Base-by-base conservation (phyloP, 2,113 vertebrate species). In the Podilymbus podiceps region DNA sequence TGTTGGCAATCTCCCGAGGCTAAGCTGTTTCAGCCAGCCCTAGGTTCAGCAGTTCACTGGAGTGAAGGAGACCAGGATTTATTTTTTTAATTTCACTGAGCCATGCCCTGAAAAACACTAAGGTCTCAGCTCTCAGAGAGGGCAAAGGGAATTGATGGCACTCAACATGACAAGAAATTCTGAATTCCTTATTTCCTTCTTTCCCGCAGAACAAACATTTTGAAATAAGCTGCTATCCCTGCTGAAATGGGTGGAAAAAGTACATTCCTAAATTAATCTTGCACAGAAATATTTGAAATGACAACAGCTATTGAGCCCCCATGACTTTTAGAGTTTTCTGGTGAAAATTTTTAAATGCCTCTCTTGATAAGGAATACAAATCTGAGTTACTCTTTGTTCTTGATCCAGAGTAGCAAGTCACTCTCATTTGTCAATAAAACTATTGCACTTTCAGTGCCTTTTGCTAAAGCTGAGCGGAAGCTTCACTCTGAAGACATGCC, bases 391-490 rank as follows among this genome's bases (percentile, higher is more conserved):
- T 53, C 52, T 85, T 81, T 75, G 56, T 33, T 92, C 78, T 86
- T 73, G 14, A 73, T 49, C 52, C 77, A 55, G 44, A 83, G 47
- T 11, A 72, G 31, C 19, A 90, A 80, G 14, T 75, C 24, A 55
- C 62, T 96, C 96, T 83, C 85, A 77, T 96, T 88, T 90, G 27
- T 84, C 3, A 3, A 71, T 82, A 87, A 83, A 88, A 47, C 55
- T 71, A 40, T 46, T 12, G 21, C 18, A 44, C 4, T 77, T 93
- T 31, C 77, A 86, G 49, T 72, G n/a, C 11, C 30, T 53, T 79
- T 80, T 69, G 33, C 38, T 73, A 67, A 66, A 59, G 63, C 31
- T 44, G 59, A 72, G 42, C 11, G 47, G 49, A 88, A 94, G 89
- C 31, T 62, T 91, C 69, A n/a, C 16, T 31, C 42, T 74, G 73